Conservation (phyloP, 1,140 invertebrate species). For the Hylaeus anthracinus region DNA sequence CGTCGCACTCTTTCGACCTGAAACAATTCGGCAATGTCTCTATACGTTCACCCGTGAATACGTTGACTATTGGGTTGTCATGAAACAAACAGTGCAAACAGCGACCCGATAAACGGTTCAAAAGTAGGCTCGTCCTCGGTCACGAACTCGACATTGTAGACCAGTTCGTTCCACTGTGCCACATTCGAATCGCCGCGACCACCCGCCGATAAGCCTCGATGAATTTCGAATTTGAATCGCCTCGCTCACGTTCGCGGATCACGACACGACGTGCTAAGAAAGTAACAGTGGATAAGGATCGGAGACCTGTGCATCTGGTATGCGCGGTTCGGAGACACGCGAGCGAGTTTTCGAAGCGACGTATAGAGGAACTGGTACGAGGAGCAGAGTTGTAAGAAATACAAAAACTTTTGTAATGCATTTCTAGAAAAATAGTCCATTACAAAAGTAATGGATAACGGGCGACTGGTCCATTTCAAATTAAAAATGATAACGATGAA, state of each 20-base stretch:
- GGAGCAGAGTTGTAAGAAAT: no score
- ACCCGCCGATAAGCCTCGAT: conserved; percentile 2
- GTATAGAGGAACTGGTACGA: no score
- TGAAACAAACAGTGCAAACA: neutral
- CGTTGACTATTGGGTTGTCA: no score
- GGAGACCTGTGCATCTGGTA: no score
- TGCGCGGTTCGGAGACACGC: neutral
- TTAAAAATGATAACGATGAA: no score
- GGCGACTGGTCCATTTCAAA: no score
- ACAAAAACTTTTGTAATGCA: no score
- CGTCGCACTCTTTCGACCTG: conserved; percentile 92
- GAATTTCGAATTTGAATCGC: conserved; percentile 54
- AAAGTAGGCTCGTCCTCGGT: conserved; percentile 51
- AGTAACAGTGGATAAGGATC: conserved; percentile 36
- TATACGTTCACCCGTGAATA: neutral
- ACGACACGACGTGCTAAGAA: conserved; percentile 27
- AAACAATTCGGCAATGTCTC: conserved; percentile 33
- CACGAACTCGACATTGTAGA: conserved; percentile 32
- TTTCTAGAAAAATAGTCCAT: no score
- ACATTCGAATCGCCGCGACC: conserved; percentile 51
- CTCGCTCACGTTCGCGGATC: conserved; percentile 17
- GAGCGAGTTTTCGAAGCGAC: neutral
- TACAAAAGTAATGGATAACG: no score
- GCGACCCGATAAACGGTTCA: conserved; percentile 26
- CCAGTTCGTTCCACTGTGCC: conserved; percentile 53